Base-by-base conservation (phyloP, 2,797 vertebrate species). In the Rachycentron canadum region DNA sequence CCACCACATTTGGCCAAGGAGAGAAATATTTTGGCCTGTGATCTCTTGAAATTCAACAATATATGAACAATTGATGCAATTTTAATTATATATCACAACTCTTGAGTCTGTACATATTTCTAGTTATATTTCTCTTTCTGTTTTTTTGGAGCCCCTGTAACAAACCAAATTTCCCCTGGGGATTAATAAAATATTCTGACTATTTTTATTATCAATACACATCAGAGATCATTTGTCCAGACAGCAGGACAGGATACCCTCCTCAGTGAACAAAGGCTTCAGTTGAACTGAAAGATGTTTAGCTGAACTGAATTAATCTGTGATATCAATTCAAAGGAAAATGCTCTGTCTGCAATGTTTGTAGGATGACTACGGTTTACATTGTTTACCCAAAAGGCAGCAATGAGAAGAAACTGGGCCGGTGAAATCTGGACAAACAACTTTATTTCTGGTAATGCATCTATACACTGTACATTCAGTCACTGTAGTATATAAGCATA, bases 401-500 rank as follows among this genome's bases (percentile, higher is more conserved):
- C 49, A 64, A 62, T 88, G 72, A 83, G 13, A 63, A 50, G 17
- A 84, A 83, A 78, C 19, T 66, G 85, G 79, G 69, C 82, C 84
- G 16, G 78, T 90, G n/a, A 86, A 90, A 95, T 96, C 93, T 96
- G 96, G 96, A 97, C 97, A 97, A 97, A 97, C 96, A 96, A 95
- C 95, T 98, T 98, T 98, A 97, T 97, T 97, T 97, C 95, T 95
- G 95, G 96, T 97, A 97, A 97, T 97, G 96, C 96, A 95, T 97
- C 96, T 97, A 97, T 98, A 97, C 96, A 97, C 97, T 98, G 97
- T 98, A 98, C 97, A 98, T 97, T 97, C 96, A 97, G 96, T 97
- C 96, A 97, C 95, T 96, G 96, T 96, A 95, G 96, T 96, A 96
- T 96, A 97, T 96, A 97, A 97, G 96, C 96, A 96, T 95, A 96